phyloP scores from a whole-genome alignment of 1,140 invertebrate genomes.

The Caenorhabditis elegans region WBcel235 BX284604.4:8277001-8277500 shows the following conservation, averaged over 20 bases:
- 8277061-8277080: not conserved
- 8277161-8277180: not conserved
- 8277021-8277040: not conserved
- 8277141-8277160: no score
- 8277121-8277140: not conserved
- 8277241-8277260: no score
- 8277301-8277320: not conserved
- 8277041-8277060: no score
- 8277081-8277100: conserved; percentile 20
- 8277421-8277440: no score
- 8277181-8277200: not conserved
- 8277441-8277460: no score
- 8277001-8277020: conserved; percentile 30
- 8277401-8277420: no score
- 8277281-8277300: no score
- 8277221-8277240: no score
- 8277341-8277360: not conserved
- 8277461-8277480: no score
- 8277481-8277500: no score
- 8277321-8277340: not conserved
- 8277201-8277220: not conserved
- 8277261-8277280: not conserved
- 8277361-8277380: not conserved
- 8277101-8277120: not conserved
- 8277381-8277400: no score